Evolutionary conservation across 2,888 invertebrate genomes (phyloP).

Genomic region (Chorisops tibialis): DNA sequence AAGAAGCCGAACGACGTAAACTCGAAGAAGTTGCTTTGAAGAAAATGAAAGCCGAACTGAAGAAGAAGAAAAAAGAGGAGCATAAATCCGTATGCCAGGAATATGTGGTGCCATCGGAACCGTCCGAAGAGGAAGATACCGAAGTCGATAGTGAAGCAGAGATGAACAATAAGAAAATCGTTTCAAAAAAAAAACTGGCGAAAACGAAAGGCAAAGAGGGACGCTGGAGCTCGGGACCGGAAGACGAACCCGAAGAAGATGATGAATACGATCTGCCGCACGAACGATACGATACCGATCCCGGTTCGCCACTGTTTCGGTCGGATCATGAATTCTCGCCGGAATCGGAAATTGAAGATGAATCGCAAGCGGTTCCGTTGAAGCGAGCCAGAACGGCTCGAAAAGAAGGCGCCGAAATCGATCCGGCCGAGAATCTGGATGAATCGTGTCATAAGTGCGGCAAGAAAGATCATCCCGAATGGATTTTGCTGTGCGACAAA

Average conservation of each 20-base stretch:
- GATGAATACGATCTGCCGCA: slow-evolving; percentile 54
- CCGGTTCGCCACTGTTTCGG: slow-evolving; percentile 59
- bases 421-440: slow-evolving; percentile 39
- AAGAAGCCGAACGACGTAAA: slow-evolving; percentile 74
- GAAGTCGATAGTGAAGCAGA: slow-evolving; percentile 45
- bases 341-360: slow-evolving; percentile 77
- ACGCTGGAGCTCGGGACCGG: slow-evolving; percentile 50
- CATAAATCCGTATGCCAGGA: slow-evolving; percentile 39
- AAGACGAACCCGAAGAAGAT: slow-evolving; percentile 53
- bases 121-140: slow-evolving; percentile 41
- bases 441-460: slow-evolving; percentile 87
- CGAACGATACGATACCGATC: slow-evolving; percentile 54
- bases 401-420: slow-evolving; percentile 68
- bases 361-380: slow-evolving; percentile 63
- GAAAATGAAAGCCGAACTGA: slow-evolving; percentile 64
- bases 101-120: slow-evolving; percentile 38
- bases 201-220: slow-evolving; percentile 43
- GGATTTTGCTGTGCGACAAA: slow-evolving; percentile 92
- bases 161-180: slow-evolving; percentile 45
- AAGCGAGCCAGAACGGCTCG: slow-evolving; percentile 78
- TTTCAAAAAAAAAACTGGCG: slow-evolving; percentile 48
- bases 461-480: slow-evolving; percentile 91
- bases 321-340: slow-evolving; percentile 93
- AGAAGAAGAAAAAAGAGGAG: slow-evolving; percentile 54
- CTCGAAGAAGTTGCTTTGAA: slow-evolving; percentile 70